These are phyloP conservation scores for Borostomias antarcticus DNA, from an alignment of 2,797 vertebrate species.

Conservation along the genomic window DNA sequence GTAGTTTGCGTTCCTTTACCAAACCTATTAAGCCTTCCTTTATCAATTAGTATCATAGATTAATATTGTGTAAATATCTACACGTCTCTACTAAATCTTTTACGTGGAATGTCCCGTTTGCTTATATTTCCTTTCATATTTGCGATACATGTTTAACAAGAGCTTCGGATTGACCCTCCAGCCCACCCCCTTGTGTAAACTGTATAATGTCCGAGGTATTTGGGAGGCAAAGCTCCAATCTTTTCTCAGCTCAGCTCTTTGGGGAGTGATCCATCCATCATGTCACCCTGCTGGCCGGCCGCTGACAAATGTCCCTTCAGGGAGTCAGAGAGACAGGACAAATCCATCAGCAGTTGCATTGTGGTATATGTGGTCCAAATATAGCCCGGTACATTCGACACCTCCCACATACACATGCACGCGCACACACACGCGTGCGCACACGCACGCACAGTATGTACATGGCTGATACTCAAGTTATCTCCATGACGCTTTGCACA, in stretches of 20 bases:
- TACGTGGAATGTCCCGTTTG: not conserved
- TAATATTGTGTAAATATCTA: too few relatives aligned
- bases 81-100: not conserved
- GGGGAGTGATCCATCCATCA: constrained; percentile 58
- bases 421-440: not conserved
- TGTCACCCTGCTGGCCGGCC: constrained; percentile 37
- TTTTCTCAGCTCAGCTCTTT: constrained; percentile 57
- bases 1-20: too few relatives aligned
- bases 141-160: constrained; percentile 7
- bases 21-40: too few relatives aligned
- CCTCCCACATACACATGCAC: not conserved
- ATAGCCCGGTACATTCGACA: not conserved
- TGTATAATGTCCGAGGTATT: constrained; percentile 31
- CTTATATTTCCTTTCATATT: not conserved
- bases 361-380: not conserved
- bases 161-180: constrained; percentile 4
- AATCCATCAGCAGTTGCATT: constrained; percentile 42
- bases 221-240: constrained; percentile 28
- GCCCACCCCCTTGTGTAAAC: constrained; percentile 24
- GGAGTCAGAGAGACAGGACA: not conserved
- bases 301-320: constrained; percentile 53
- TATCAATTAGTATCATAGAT: too few relatives aligned
- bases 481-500: too few relatives aligned
- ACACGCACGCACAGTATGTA: not conserved
- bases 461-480: too few relatives aligned